Evolutionary conservation across 2,113 vertebrate species (phyloP).

Genomic region (Lepus europaeus): DNA sequence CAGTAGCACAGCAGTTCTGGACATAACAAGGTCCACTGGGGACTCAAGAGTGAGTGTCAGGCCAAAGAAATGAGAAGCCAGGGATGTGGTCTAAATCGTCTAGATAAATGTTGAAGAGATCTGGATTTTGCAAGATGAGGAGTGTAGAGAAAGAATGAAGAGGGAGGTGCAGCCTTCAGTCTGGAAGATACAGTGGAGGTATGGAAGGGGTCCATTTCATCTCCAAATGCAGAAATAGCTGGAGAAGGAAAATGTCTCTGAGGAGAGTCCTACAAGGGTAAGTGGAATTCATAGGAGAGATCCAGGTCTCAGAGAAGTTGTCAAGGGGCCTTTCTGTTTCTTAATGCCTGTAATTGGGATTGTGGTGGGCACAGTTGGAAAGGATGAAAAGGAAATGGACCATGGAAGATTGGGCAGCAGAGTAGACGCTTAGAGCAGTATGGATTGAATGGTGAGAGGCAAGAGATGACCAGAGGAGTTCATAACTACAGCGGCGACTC

Average conservation of each 20-base stretch:
- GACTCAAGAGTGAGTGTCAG: neutral
- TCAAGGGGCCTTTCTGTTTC: slow-evolving; percentile 2
- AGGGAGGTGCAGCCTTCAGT: neutral
- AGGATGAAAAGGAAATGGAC: neutral
- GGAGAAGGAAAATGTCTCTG: neutral
- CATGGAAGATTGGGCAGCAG: neutral
- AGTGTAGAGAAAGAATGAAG: neutral
- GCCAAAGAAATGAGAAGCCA: neutral
- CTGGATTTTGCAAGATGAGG: neutral
- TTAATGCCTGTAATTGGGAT: neutral
- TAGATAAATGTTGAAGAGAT: neutral
- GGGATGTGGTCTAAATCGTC: neutral
- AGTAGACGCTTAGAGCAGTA: neutral
- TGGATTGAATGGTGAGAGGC: neutral
- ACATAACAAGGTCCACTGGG: neutral
- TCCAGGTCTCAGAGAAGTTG: neutral
- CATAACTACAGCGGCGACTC: neutral
- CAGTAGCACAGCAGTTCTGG: neutral
- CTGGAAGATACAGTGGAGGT: neutral
- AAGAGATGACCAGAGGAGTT: neutral
- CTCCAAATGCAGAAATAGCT: neutral
- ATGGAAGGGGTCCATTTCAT: neutral
- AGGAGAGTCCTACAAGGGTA: neutral
- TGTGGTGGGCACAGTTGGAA: neutral
- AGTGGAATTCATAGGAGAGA: neutral